A percentile compares a stretch with the other conserved stretches of the same genome.
phyloP scores from a whole-genome alignment of 1,140 invertebrate genomes.

The Nymphalis io region DNA sequence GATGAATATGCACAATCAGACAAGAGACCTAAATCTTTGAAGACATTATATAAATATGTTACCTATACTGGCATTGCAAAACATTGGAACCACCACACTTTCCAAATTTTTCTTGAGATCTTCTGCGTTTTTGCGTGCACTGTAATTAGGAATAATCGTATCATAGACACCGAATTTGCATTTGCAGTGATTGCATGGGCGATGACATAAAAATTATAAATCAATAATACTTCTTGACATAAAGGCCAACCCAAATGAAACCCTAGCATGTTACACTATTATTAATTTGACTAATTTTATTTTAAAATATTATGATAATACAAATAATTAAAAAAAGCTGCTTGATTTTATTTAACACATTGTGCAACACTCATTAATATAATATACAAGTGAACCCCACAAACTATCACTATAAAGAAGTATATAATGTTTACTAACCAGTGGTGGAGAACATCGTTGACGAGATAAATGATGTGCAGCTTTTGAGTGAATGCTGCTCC shows the following conservation, averaged over 20 bases:
- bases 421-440: constrained; percentile 86
- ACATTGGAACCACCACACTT: constrained; percentile 97
- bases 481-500: constrained; percentile 93
- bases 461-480: constrained; percentile 97
- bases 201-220: constrained; percentile 41
- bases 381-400: neutral
- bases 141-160: constrained; percentile 83
- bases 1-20: constrained; percentile 68
- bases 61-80: constrained; percentile 92
- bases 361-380: constrained; percentile 28
- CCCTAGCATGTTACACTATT: neutral
- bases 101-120: constrained; percentile 95
- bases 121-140: constrained; percentile 95
- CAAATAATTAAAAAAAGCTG: constrained; percentile 14
- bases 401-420: constrained; percentile 4
- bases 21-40: constrained; percentile 74
- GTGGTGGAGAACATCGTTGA: constrained; percentile 98
- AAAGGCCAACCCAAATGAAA: constrained; percentile 11
- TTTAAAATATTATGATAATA: constrained; percentile 19
- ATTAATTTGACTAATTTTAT: constrained; percentile 14
- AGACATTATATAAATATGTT: constrained; percentile 81
- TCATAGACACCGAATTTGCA: constrained; percentile 75
- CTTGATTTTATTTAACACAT: constrained; percentile 24
- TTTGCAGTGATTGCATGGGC: constrained; percentile 56
- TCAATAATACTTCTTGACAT: constrained; percentile 14